A percentile compares a stretch with the other conserved stretches of the same genome.
Evolutionary conservation across 2,888 invertebrate genomes (phyloP).

Genomic region (Oscheius sp.): DNA sequence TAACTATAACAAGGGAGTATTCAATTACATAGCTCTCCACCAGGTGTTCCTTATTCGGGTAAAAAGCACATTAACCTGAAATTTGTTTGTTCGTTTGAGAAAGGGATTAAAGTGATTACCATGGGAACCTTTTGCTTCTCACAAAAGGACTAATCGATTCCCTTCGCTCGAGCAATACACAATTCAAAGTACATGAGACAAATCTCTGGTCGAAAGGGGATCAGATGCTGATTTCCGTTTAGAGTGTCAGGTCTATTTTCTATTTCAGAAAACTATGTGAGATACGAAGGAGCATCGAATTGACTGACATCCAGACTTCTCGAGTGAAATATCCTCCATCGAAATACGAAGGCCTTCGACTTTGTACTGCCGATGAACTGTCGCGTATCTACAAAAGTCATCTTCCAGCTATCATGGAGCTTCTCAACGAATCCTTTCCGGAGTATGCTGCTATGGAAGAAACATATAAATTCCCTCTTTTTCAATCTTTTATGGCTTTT

Average conservation of each 20-base stretch:
- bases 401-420: slow-evolving; percentile 10
- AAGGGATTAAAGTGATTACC: too few relatives aligned
- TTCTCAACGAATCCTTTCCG: slow-evolving; percentile 12
- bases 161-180: too few relatives aligned
- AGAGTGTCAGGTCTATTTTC: too few relatives aligned
- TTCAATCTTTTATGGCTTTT: slow-evolving; percentile 23
- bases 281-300: background rate
- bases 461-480: slow-evolving; percentile 7
- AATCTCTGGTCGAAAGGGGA: too few relatives aligned
- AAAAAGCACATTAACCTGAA: too few relatives aligned
- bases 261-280: slow-evolving; percentile 5
- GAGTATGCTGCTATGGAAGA: slow-evolving; percentile 3
- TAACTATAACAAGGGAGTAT: too few relatives aligned
- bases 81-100: too few relatives aligned
- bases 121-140: too few relatives aligned
- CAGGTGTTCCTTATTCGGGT: too few relatives aligned
- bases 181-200: too few relatives aligned
- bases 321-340: background rate
- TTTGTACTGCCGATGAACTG: slow-evolving; percentile 22
- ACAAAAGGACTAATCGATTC: too few relatives aligned
- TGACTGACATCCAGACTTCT: background rate
- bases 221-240: background rate
- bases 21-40: too few relatives aligned
- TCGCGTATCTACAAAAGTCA: slow-evolving; percentile 12
- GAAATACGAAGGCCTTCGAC: slow-evolving; percentile 5